A percentile compares a stretch with the other conserved stretches of the same genome.
phyloP scores from a whole-genome alignment of 1,140 invertebrate species.

The Drosophila bocqueti region DNA sequence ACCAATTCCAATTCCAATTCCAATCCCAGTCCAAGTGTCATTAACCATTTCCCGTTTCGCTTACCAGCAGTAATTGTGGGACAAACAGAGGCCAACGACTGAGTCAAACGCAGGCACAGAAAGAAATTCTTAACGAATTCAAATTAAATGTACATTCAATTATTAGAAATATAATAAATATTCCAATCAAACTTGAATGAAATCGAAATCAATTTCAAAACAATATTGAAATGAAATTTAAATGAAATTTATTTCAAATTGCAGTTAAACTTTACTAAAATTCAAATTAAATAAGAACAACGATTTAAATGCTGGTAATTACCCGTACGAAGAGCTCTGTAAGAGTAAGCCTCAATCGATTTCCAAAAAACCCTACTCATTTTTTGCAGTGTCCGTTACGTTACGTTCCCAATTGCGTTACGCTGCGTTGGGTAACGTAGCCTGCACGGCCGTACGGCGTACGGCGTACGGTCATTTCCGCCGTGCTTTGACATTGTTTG shows the following conservation, averaged over 20 bases:
- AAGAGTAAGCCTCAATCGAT: background rate
- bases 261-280: too few species aligned
- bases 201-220: too few species aligned
- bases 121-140: background rate
- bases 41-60: conserved; percentile 49
- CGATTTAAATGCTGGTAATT: background rate
- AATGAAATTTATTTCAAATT: background rate
- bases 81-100: conserved; percentile 45
- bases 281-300: too few species aligned
- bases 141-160: conserved; percentile 2
- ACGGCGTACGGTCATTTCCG: conserved; percentile 51
- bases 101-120: conserved; percentile 1
- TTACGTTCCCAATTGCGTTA: conserved; percentile 14
- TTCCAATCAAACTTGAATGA: background rate
- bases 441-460: conserved; percentile 9
- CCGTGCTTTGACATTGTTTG: conserved; percentile 64
- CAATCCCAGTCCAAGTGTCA: conserved; percentile 24
- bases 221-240: too few species aligned
- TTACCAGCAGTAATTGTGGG: conserved; percentile 48
- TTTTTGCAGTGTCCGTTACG: conserved; percentile 7
- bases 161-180: too few species aligned
- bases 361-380: background rate
- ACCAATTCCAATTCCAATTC: conserved; percentile 4
- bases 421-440: conserved; percentile 44
- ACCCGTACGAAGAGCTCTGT: too few species aligned